Evolutionary conservation across 2,888 invertebrate species (phyloP), one percentile per base, ranked within the genome.

Genomic region (Callyntrura guangdongensis): DNA sequence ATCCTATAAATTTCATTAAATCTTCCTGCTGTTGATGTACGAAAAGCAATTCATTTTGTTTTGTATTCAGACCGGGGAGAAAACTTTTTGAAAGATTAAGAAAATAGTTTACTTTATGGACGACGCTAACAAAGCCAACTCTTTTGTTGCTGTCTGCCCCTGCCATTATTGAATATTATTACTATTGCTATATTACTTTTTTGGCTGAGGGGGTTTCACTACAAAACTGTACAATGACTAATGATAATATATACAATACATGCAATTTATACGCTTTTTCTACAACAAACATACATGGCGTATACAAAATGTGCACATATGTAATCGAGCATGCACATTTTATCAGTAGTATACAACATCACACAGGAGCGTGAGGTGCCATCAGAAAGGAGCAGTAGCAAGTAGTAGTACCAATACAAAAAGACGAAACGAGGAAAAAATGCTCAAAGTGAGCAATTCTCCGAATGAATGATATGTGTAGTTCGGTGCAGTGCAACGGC

Each of bases 301-400:
- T 11, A 67, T 14, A 67, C 67, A 67, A 27, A 83, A 89, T 83
- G 49, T 74, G 49, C n/a, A n/a, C n/a, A n/a, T 64, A 77, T 89
- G 89, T 77, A 89, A 89, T 89, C 74, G 89, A 77, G 89, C 84
- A 77, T 83, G 84, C 84, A 77, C 89, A 84, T 84, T 84, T 84
- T 84, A 89, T 89, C 89, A 84, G 49, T 17, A n/a, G n/a, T n/a
- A n/a, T n/a, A 67, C 47, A 2, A 36, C 36, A 36, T 36, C 36
- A 36, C 36, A 36, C 36, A 61, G 49, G 74, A 59, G 74, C 6
- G 64, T 79, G 79, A 61, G 67, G 56, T 81, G 67, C 81, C 36
- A 67, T 9, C 27, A 72, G 11, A 14, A 45, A n/a, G 74, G 25
- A 82, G 82, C 25, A 82, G n/a, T 20, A 49, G 22, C 11, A 25